Evolutionary conservation across 92 coral and sea anemone species (phyloP), one percentile per base, ranked within the genome.

Genomic region (Zoanthus sociatus): DNA sequence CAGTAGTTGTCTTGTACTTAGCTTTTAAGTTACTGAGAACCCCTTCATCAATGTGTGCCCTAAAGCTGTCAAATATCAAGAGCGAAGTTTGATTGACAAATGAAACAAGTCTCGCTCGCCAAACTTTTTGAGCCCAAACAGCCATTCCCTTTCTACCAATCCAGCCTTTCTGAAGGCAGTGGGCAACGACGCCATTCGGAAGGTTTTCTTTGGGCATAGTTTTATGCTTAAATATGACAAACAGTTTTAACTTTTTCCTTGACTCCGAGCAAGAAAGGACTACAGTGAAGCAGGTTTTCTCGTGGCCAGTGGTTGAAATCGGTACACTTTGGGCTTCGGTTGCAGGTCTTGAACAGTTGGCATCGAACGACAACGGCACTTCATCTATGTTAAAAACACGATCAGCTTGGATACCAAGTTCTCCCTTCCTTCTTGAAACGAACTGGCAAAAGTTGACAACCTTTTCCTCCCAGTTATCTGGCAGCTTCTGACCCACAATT

Each of bases 151-250:
- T 88, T 8, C 87, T 15, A 66, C 86, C 93, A 87, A 90, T 90
- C 88, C 90, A 90, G 44, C 90, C 90, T 77, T 88, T 88, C 66
- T 78, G 44, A 58, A 88, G 94, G 85, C 92, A 89, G 76, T 84
- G 94, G 79, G 89, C 90, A 31, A 92, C 86, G 16, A 89, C 88
- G 44, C 92, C 92, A 76, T 33, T 42, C 31, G 90, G 88, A 60
- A 89, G 83, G 37, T 79, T 81, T 78, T 79, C 90, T 79, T 86
- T 92, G 13, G 92, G 90, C 50, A 92, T 71, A 7, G 94, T 89
- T 89, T 92, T 89, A 45, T 86, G n/a, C 33, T 92, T 92, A 56
- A 89, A 89, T 76, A 92, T 89, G 20, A 91, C 89, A 87, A 82
- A 61, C 44, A 88, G 90, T 67, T 90, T 90, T 13, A 90, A 83